phyloP scores from a whole-genome alignment of 2,797 vertebrate species.

The Denticeps clupeoides region DNA sequence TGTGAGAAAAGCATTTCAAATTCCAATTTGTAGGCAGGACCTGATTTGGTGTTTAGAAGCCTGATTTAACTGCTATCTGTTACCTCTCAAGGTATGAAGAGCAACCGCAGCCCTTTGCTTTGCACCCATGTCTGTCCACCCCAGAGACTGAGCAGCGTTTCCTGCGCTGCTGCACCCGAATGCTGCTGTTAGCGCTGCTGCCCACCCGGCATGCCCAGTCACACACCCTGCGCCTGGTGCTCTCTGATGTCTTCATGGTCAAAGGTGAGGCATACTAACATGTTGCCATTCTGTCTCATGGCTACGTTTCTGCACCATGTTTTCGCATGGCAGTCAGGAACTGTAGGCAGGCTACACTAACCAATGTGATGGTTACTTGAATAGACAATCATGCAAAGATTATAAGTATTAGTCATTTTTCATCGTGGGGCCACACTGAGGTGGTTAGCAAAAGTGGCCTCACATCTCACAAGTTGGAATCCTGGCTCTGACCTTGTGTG shows the following conservation, averaged over 20 bases:
- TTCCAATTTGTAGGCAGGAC: too few species aligned
- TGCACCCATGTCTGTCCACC: slow-evolving; percentile 60
- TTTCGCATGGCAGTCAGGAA: too few species aligned
- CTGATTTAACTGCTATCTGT: not conserved
- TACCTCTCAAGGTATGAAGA: slow-evolving; percentile 56
- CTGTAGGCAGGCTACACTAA: too few species aligned
- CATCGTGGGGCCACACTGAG: too few species aligned
- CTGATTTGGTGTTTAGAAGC: too few species aligned
- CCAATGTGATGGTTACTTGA: too few species aligned
- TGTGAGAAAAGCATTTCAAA: too few species aligned
- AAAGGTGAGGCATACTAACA: slow-evolving; percentile 49
- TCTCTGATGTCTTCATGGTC: slow-evolving; percentile 67
- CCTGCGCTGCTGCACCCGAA: slow-evolving; percentile 60
- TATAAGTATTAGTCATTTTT: too few species aligned
- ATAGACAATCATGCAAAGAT: too few species aligned
- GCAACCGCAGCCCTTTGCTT: slow-evolving; percentile 56
- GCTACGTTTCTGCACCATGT: not conserved
- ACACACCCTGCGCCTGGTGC: slow-evolving; percentile 61
- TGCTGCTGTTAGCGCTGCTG: slow-evolving; percentile 64
- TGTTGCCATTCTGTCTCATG: not conserved
- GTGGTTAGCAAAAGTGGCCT: too few species aligned
- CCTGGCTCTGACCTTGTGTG: too few species aligned
- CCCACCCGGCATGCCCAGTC: slow-evolving; percentile 61
- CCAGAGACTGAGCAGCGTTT: slow-evolving; percentile 60
- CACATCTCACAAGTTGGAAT: too few species aligned